Evolutionary conservation across 2,113 vertebrate genomes (phyloP), one percentile per base, ranked within the genome.

Genomic region (Siniperca chuatsi): DNA sequence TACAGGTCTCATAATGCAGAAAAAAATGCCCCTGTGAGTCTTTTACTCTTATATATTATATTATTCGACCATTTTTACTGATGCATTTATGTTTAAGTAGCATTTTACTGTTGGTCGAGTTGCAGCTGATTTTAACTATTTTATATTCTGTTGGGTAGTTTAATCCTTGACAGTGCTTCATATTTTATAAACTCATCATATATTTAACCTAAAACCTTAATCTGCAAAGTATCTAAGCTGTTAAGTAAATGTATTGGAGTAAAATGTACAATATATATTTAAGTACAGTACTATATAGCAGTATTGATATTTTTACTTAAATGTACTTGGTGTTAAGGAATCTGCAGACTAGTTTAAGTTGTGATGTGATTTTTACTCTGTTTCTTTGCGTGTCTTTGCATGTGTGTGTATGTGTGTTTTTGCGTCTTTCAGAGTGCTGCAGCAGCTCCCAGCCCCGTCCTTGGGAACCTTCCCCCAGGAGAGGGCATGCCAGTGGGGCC

Each of bases 401-500:
- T 75, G 15, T 79, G 33, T 77, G 44, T 84, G 15, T 75, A 21
- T 81, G 35, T 87, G 61, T 80, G 40, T 79, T 54, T 79, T 58
- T 72, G 37, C 42, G 21, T 85, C 92, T 95, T 92, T 95, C 96
- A 99, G 98, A 99, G 98, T 93, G 97, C 98, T 90, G 98, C 98
- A 93, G 98, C 98, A 94, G 97, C 97, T 91, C 97, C 98, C 91
- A 99, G 98, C 89, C 98, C 98, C 68, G 97, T 98, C 92, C 97
- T 98, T 85, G 98, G 97, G 94, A 99, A 97, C 95, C 97, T 99
- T 92, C 97, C 98, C 94, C 97, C 98, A 91, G 98, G 97, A 96
- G 98, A 99, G 89, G 97, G 98, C 93, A 98, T 99, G 98, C 97
- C 98, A 94, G 97, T 98, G 94, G 98, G 98, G 84, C 97, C 97